Percentiles rank a stretch among this genome's conserved stretches.
phyloP scores from a whole-genome alignment of 2,797 vertebrate genomes.

The Knipowitschia caucasica region DNA sequence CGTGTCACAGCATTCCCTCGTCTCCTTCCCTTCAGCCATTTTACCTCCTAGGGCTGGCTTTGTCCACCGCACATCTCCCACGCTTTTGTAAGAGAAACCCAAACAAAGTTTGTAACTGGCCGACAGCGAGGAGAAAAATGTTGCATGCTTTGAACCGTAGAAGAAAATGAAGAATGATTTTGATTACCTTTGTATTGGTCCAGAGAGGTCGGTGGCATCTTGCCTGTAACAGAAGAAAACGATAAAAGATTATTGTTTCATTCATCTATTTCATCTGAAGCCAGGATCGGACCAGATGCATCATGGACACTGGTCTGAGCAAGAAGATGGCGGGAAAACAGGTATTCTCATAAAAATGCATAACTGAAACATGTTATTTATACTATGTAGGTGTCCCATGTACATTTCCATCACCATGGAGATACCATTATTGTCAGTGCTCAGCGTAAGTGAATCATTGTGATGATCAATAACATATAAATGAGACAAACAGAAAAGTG shows the following conservation, averaged over 20 bases:
- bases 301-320: background rate
- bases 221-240: conserved; percentile 68
- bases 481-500: too few relatives aligned
- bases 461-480: too few relatives aligned
- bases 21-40: conserved; percentile 2
- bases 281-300: background rate
- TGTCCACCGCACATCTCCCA: background rate
- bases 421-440: background rate
- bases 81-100: background rate
- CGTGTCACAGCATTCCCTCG: conserved; percentile 43
- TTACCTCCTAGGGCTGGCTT: background rate
- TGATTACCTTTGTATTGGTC: conserved; percentile 78
- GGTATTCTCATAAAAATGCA: background rate
- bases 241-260: conserved; percentile 4
- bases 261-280: background rate
- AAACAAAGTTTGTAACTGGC: conserved; percentile 19
- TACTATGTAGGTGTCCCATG: background rate
- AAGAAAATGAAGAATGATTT: conserved; percentile 5
- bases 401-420: background rate
- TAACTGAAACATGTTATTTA: background rate
- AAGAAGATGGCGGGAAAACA: background rate
- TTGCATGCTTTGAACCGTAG: conserved; percentile 6
- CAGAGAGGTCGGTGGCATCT: conserved; percentile 79
- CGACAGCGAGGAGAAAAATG: conserved; percentile 21
- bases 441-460: too few relatives aligned